phyloP scores from a whole-genome alignment of 1,140 invertebrate genomes.

The Drepana arcuata region DNA sequence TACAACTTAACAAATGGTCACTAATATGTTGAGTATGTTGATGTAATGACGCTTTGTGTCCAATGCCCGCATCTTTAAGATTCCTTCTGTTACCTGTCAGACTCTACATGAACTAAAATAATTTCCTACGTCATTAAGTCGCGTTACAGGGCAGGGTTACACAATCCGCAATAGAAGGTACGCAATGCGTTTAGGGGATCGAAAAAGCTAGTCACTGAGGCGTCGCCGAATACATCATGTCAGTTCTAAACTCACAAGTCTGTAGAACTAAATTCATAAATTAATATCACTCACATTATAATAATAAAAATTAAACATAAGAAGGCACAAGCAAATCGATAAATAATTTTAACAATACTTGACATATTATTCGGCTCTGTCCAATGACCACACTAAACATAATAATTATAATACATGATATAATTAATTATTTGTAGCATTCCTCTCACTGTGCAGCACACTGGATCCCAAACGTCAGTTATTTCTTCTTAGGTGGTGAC shows the following conservation, averaged over 20 bases:
- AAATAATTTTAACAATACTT: conserved; percentile 51
- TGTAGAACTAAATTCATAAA: conserved; percentile 59
- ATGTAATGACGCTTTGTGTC: conserved; percentile 45
- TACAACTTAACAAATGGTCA: conserved; percentile 59
- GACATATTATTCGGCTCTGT: conserved; percentile 53
- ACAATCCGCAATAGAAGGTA: conserved; percentile 30
- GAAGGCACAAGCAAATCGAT: conserved; percentile 65
- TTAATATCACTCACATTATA: conserved; percentile 61
- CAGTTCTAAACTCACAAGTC: conserved; percentile 28
- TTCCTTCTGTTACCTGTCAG: no score
- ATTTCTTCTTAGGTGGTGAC: conserved; percentile 88
- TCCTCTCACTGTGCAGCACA: conserved; percentile 66
- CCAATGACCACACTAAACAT: conserved; percentile 49
- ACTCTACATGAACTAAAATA: no score
- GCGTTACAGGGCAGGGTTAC: conserved; percentile 41
- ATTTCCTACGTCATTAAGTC: conserved; percentile 56
- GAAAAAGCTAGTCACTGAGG: conserved; percentile 51
- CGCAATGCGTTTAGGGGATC: no score
- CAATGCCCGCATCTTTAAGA: conserved; percentile 61
- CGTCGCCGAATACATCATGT: conserved; percentile 45
- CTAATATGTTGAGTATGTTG: no score
- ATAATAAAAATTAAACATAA: conserved; percentile 55
- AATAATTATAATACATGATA: conserved; percentile 62
- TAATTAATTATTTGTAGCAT: conserved; percentile 68
- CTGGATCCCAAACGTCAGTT: conserved; percentile 68